A percentile compares a stretch with the other conserved stretches of the same genome.
Evolutionary conservation across 2,797 vertebrate genomes (phyloP).

Genomic region (Coregonus ussuriensis): DNA sequence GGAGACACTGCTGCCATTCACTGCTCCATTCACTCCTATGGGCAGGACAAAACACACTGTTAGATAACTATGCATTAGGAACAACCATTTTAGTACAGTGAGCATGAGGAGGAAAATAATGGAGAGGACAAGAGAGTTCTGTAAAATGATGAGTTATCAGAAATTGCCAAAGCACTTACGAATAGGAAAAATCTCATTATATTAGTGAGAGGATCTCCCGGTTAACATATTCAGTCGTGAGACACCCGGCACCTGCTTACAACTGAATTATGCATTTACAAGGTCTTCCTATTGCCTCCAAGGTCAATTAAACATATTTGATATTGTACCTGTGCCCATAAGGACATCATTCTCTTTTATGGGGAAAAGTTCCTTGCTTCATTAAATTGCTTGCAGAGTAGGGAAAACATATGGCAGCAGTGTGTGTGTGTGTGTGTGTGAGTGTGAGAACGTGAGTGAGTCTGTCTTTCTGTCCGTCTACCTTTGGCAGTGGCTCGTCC

Average conservation of each 20-base stretch:
- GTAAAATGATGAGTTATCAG: conserved; percentile 14
- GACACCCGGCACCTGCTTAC: conserved; percentile 35
- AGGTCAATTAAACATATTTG: conserved; percentile 41
- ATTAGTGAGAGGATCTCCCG: conserved; percentile 9
- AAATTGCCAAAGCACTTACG: conserved; percentile 9
- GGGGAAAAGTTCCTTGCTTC: neutral
- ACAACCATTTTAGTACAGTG: conserved; percentile 6
- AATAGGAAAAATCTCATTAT: conserved; percentile 14
- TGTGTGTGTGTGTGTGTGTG: neutral
- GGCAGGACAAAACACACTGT: conserved; percentile 36
- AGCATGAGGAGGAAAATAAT: neutral
- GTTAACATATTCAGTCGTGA: conserved; percentile 29
- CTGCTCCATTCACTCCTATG: conserved; percentile 83
- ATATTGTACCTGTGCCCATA: conserved; percentile 23
- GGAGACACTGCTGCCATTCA: conserved; percentile 81
- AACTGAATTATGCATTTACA: conserved; percentile 31
- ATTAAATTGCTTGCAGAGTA: conserved; percentile 13
- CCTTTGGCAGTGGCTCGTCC: conserved; percentile 69
- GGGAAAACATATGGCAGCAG: conserved; percentile 1
- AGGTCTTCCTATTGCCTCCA: conserved; percentile 31
- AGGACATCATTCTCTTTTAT: conserved; percentile 20
- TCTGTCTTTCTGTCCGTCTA: conserved; percentile 3
- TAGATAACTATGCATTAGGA: conserved; percentile 14
- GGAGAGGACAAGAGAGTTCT: neutral
- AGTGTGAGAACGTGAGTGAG: neutral